Base-by-base conservation (phyloP, 2,113 vertebrate species). In the Neogale vison region DNA sequence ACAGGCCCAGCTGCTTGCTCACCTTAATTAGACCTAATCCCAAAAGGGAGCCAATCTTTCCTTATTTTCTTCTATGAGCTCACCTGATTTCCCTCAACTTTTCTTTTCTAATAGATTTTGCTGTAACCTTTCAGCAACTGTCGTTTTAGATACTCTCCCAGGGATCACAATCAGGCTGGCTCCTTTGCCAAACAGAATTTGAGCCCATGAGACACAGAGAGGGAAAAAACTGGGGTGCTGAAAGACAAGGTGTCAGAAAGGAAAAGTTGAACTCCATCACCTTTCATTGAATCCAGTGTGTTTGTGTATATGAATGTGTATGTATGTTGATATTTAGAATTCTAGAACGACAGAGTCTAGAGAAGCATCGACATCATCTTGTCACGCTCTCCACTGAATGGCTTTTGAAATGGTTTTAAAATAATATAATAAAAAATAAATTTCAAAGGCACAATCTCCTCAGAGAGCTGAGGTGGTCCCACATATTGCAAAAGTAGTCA, bases 11-110 rank as follows among this genome's bases (percentile, higher is more conserved):
- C 99, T 99, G 98, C 99, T 99, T 99, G 99, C 99, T 99, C 98
- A 99, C 99, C 99, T 99, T 99, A 99, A 99, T 99, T 99, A 99
- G 99, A 99, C 98, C 98, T 99, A 99, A 98, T 99, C 99, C 99
- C 99, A 98, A 99, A 99, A 99, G 99, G 97, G 98, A 99, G 98
- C 98, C 98, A 98, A 98, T 99, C 99, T 99, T 98, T 98, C 98
- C 98, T 98, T 98, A 98, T 98, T 99, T 98, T 98, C 98, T 98
- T 99, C 98, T 93, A 99, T 98, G 98, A 99, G 98, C 98, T 99
- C 99, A 99, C 98, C 98, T 98, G 98, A 98, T 98, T 99, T 98
- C 98, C 98, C 98, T 99, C 98, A 99, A 99, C 99, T 99, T 99
- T 99, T 99, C 98, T 98, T 99, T 99, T 98, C 98, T 99, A 99